Conservation (phyloP, 1,140 invertebrate genomes). For the Telenomus remus region DNA sequence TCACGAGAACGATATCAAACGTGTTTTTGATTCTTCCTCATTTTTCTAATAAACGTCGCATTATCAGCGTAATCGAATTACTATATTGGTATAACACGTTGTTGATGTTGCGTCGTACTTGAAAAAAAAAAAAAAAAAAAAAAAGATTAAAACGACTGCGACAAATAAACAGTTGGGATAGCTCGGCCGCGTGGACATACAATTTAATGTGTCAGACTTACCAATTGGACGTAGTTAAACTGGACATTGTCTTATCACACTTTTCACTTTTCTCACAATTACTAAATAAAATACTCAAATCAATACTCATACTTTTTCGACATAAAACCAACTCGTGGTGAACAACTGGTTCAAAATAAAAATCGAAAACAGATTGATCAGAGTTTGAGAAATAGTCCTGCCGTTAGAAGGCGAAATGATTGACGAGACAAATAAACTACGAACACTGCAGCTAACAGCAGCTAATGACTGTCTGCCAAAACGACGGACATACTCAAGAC, state of each 20-base stretch:
- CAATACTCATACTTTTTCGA: constrained; percentile 76
- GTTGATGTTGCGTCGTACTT: too few species aligned
- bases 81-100: too few species aligned
- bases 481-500: constrained; percentile 41
- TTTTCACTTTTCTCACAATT: constrained; percentile 75
- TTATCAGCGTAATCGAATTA: too few species aligned
- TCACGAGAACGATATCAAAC: too few species aligned
- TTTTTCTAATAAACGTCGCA: too few species aligned
- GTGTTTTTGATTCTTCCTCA: too few species aligned
- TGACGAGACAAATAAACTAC: constrained; percentile 49
- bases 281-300: constrained; percentile 72
- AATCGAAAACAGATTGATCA: constrained; percentile 24
- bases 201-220: constrained; percentile 57
- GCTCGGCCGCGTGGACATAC: too few species aligned
- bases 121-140: too few species aligned
- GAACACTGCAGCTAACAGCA: constrained; percentile 42
- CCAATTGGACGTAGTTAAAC: constrained; percentile 75
- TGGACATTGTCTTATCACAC: constrained; percentile 71
- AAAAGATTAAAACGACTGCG: constrained; percentile 19
- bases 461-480: constrained; percentile 10
- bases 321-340: constrained; percentile 47
- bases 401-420: constrained; percentile 41
- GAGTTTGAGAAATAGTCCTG: constrained; percentile 16
- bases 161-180: constrained; percentile 51
- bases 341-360: constrained; percentile 34